Base-by-base conservation (phyloP, 2,797 vertebrate genomes). In the Bucorvus abyssinicus region DNA sequence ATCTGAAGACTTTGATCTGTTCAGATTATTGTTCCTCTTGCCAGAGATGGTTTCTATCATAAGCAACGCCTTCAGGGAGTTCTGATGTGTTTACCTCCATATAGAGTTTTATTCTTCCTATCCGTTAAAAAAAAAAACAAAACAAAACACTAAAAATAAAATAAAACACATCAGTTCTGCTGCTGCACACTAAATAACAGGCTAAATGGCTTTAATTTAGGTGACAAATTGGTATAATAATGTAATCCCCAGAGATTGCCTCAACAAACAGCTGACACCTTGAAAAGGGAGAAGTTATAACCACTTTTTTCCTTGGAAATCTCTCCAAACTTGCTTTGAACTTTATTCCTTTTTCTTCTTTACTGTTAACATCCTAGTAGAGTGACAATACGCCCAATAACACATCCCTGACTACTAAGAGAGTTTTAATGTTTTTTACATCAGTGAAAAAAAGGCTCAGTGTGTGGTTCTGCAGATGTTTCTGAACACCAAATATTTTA, bases 121-220 rank as follows among this genome's bases (percentile, higher is more conserved):
- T 84, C 53, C 65, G 70, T 45, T 15, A 49, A 50, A 65, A 80
- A 95, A 93, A 89, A 95, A 4, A n/a, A n/a, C n/a, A n/a, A n/a
- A n/a, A n/a, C n/a, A n/a, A n/a, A 6, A 85, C 59, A 93, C 90
- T 94, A 94, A 96, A 97, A 96, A 96, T 94, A 96, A 96, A 97
- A 96, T 93, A 89, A 96, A 96, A 87, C 80, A 85, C 82, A 96
- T 96, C 87, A 85, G 61, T 96, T 97, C 90, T 97, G 79, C 65
- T 87, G 91, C 68, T 87, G 55, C 76, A 91, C 75, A 91, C 89
- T 92, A 97, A 97, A 94, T 95, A 94, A 96, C 57, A 95, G 71
- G 56, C 73, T 87, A 97, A 97, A 96, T 95, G 79, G 90, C 89
- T 96, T 94, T 95, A 96, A 95, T 97, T 96, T 97, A 93, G 76